A percentile compares a stretch with the other conserved stretches of the same genome.
These are phyloP conservation scores for Chrysolophus pictus DNA, from an alignment of 2,797 vertebrate genomes.

Conservation along the genomic window DNA sequence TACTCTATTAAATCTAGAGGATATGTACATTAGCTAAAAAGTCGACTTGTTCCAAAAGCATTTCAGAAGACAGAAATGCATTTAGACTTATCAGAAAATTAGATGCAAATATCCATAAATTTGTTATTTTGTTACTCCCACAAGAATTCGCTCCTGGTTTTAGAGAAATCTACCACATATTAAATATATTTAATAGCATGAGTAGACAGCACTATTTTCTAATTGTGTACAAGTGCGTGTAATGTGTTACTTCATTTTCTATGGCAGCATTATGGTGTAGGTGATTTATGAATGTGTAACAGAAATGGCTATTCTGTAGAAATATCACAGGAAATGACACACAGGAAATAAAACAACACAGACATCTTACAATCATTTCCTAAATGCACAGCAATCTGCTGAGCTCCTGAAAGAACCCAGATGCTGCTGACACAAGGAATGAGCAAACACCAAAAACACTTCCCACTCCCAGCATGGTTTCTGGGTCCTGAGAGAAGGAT, in stretches of 20 bases:
- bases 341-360: conserved; percentile 61
- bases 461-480: not conserved
- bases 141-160: conserved; percentile 11
- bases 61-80: conserved; percentile 21
- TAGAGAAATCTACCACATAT: conserved; percentile 20
- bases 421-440: conserved; percentile 17
- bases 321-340: conserved; percentile 68
- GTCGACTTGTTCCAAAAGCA: not conserved
- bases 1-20: not conserved
- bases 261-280: not conserved
- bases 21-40: not conserved
- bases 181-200: conserved; percentile 42
- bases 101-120: not conserved
- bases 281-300: conserved; percentile 45
- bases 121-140: conserved; percentile 13
- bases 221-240: not conserved
- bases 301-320: conserved; percentile 57
- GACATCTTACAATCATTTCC: conserved; percentile 61
- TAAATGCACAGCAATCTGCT: conserved; percentile 18
- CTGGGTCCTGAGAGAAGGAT: not conserved
- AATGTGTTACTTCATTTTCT: conserved; percentile 13
- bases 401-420: conserved; percentile 62
- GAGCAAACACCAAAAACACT: not conserved
- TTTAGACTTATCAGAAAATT: conserved; percentile 23
- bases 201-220: conserved; percentile 7